Conservation (phyloP, 2,797 vertebrate genomes). For the Alfaro cultratus region DNA sequence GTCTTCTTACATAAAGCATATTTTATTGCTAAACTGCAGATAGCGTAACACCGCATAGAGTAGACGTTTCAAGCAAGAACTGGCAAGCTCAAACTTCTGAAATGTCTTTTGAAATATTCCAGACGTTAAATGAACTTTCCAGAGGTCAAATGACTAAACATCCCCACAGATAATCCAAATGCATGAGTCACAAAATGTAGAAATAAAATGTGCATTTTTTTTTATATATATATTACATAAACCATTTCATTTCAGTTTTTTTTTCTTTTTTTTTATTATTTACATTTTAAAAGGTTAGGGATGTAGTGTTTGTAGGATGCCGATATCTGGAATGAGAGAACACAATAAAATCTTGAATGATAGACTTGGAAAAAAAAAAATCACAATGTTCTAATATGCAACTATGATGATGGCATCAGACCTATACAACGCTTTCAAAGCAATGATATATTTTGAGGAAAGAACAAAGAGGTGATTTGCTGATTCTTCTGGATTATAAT, state of each 20-base stretch:
- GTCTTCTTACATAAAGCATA: background rate
- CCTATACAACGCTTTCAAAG: no score
- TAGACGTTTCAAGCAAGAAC: slow-evolving; percentile 7
- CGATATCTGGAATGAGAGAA: background rate
- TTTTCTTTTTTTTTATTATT: background rate
- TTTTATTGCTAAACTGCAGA: background rate
- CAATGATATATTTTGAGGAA: background rate
- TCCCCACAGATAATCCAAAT: background rate
- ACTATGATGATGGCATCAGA: background rate
- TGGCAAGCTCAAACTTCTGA: slow-evolving; percentile 13
- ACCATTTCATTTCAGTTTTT: background rate
- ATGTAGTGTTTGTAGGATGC: background rate
- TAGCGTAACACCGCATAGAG: slow-evolving; percentile 13
- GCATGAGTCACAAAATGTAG: background rate
- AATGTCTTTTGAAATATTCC: slow-evolving; percentile 29
- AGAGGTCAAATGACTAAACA: slow-evolving; percentile 16
- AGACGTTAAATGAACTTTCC: slow-evolving; percentile 8
- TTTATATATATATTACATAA: background rate
- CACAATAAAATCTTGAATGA: background rate
- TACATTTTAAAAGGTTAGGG: background rate
- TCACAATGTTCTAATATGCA: background rate
- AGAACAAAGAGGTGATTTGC: background rate
- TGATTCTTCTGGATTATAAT: background rate
- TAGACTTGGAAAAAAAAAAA: background rate
- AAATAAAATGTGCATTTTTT: background rate